phyloP scores from a whole-genome alignment of 2,113 vertebrate genomes.

The Geococcyx californianus region DNA sequence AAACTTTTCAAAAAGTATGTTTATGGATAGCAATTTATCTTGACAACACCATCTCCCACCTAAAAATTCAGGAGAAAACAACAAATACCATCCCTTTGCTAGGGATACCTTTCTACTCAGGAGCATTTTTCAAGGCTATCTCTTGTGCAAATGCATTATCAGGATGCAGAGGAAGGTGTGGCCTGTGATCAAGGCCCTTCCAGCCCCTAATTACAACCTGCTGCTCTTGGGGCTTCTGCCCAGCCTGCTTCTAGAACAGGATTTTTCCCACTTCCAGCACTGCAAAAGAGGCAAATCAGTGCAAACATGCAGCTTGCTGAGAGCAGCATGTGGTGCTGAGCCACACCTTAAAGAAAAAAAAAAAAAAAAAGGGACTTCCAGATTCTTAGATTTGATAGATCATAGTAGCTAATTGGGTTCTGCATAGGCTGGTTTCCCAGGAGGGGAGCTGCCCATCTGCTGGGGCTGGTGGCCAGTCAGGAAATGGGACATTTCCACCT shows the following conservation, averaged over 20 bases:
- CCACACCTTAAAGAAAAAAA: background rate
- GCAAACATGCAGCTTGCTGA: background rate
- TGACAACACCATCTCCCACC: background rate
- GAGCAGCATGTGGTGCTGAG: background rate
- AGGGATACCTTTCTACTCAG: background rate
- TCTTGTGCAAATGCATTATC: background rate
- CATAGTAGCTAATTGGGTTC: background rate
- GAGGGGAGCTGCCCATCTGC: background rate
- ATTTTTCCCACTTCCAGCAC: background rate
- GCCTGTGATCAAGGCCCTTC: background rate
- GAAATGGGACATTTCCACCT: slow-evolving; percentile 6
- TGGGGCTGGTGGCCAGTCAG: background rate
- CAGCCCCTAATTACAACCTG: background rate
- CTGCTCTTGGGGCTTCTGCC: background rate
- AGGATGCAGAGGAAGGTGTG: background rate
- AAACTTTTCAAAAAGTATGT: background rate
- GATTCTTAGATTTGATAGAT: background rate
- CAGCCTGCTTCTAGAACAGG: background rate
- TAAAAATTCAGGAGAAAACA: background rate
- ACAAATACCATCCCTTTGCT: background rate
- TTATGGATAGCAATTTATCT: background rate
- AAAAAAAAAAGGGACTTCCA: background rate
- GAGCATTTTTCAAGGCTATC: background rate
- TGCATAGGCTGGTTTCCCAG: background rate
- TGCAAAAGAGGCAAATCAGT: background rate